These are phyloP conservation scores for Tetraodon nigroviridis DNA, from an alignment of 2,113 vertebrate genomes.

Conservation along the genomic window DNA sequence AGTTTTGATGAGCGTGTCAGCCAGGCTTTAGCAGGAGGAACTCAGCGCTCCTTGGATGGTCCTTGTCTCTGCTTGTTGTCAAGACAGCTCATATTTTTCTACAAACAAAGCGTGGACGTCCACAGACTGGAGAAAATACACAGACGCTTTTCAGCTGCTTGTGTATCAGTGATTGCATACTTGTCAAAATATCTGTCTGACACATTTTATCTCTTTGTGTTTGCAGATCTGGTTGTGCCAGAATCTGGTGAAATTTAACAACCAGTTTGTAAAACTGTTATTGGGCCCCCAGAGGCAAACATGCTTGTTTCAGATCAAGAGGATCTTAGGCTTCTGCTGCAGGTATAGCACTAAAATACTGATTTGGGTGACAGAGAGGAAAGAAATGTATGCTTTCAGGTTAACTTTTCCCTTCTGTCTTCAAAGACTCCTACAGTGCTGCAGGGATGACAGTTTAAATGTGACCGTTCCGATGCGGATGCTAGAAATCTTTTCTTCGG, in stretches of 20 bases:
- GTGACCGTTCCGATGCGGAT: conserved; percentile 96
- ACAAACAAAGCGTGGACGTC: conserved; percentile 87
- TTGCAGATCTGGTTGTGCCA: conserved; percentile 94
- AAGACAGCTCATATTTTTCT: conserved; percentile 94
- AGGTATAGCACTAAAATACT: conserved; percentile 71
- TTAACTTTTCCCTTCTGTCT: conserved; percentile 15
- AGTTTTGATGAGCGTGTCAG: conserved; percentile 82
- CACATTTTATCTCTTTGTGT: conserved; percentile 23
- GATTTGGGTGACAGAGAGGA: neutral
- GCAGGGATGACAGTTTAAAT: conserved; percentile 85
- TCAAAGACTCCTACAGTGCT: conserved; percentile 83
- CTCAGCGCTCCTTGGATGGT: conserved; percentile 68
- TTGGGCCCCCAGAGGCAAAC: conserved; percentile 83
- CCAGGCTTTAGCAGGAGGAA: conserved; percentile 75
- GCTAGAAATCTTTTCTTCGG: conserved; percentile 93
- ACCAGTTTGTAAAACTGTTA: conserved; percentile 86
- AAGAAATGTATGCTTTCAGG: neutral
- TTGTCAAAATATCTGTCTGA: neutral
- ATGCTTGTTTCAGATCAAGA: conserved; percentile 95
- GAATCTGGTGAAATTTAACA: conserved; percentile 88
- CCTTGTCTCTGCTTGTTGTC: conserved; percentile 82
- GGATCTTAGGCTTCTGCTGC: conserved; percentile 92
- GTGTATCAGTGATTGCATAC: neutral
- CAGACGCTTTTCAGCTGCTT: neutral
- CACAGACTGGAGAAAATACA: conserved; percentile 85